Evolutionary conservation across 2,797 vertebrate genomes (phyloP).

Genomic region (Epinephelus awoara): DNA sequence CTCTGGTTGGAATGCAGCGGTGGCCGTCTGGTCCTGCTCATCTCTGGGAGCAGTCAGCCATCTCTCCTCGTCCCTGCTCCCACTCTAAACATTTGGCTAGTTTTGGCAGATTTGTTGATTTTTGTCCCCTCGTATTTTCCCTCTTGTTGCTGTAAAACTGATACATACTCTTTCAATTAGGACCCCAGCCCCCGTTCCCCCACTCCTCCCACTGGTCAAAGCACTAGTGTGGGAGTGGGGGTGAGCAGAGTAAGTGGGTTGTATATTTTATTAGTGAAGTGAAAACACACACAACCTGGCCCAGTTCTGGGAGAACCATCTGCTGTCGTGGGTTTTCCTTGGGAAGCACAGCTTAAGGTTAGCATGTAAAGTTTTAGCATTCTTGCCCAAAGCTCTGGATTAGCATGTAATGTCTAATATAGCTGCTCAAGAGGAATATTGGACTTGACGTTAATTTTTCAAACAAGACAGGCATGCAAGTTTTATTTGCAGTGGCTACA

Average conservation of each 20-base stretch:
- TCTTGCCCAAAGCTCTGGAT: conserved; percentile 49
- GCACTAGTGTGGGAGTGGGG: conserved; percentile 76
- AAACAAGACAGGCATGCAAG: conserved; percentile 42
- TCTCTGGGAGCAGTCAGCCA: conserved; percentile 80
- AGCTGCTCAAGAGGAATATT: conserved; percentile 38
- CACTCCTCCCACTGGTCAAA: conserved; percentile 49
- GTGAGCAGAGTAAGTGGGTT: conserved; percentile 81
- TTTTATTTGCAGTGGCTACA: conserved; percentile 38
- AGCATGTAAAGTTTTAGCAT: conserved; percentile 60
- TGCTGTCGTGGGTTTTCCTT: conserved; percentile 72
- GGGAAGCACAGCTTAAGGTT: conserved; percentile 69
- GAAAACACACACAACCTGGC: conserved; percentile 84
- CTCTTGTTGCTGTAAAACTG: conserved; percentile 85
- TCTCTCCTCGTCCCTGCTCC: conserved; percentile 80
- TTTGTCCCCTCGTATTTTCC: conserved; percentile 83
- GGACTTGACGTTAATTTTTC: conserved; percentile 42
- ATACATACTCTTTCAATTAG: conserved; percentile 86
- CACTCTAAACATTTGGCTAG: conserved; percentile 86
- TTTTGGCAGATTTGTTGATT: conserved; percentile 87
- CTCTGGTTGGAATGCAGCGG: conserved; percentile 70
- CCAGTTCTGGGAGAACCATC: conserved; percentile 78
- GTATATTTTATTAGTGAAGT: conserved; percentile 86
- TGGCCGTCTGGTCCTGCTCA: conserved; percentile 83
- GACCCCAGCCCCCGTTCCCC: conserved; percentile 9
- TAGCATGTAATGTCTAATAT: conserved; percentile 54